These are phyloP conservation scores for Ctenopoma multispine DNA, from an alignment of 2,797 vertebrate genomes.

Conservation along the genomic window DNA sequence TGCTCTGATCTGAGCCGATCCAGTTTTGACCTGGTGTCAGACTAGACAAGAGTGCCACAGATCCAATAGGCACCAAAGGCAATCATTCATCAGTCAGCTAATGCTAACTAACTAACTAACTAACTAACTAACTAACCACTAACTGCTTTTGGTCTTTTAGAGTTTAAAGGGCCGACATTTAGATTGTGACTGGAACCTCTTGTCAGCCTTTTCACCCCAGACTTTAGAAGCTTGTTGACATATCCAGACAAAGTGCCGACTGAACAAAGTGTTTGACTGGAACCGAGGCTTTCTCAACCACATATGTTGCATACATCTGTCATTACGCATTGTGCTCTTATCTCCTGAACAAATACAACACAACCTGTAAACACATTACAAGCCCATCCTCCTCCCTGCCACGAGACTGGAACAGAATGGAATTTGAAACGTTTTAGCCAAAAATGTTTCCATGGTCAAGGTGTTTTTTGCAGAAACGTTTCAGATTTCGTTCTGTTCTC, in stretches of 20 bases:
- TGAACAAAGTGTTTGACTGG: not conserved
- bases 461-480: conserved; percentile 93
- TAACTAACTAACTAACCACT: conserved; percentile 58
- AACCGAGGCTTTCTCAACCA: not conserved
- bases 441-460: conserved; percentile 88
- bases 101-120: too few species aligned
- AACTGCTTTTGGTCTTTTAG: conserved; percentile 61
- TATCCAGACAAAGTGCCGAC: conserved; percentile 9
- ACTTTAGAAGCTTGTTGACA: conserved; percentile 34
- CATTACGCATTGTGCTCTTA: conserved; percentile 45
- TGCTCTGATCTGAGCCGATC: conserved; percentile 33
- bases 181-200: conserved; percentile 22
- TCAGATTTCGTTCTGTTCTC: conserved; percentile 89
- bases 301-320: conserved; percentile 39
- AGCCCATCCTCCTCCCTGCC: conserved; percentile 31
- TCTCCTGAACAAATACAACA: conserved; percentile 34
- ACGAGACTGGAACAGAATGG: conserved; percentile 85
- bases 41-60: conserved; percentile 42
- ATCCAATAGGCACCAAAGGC: conserved; percentile 40
- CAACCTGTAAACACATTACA: conserved; percentile 25
- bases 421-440: conserved; percentile 91
- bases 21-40: conserved; percentile 43
- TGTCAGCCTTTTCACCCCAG: conserved; percentile 4
- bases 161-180: conserved; percentile 28
- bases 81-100: conserved; percentile 54